Evolutionary conservation across 2,797 vertebrate species (phyloP), one percentile per base, ranked within the genome.

Genomic region (Apodemus agrarius): DNA sequence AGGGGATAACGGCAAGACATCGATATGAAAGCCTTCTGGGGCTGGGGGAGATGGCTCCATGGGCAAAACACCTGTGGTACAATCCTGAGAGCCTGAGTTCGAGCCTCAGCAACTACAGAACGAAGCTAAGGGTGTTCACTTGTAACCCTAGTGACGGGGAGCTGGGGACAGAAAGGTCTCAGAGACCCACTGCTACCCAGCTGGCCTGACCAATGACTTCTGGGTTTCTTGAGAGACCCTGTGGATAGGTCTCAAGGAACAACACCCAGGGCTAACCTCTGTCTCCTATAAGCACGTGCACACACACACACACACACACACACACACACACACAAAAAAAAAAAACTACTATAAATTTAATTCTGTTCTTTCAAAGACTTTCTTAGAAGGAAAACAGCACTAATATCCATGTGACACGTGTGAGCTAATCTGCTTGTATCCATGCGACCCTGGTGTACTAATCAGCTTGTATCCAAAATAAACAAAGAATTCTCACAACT

Each of bases 401-500:
- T 52, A 65, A 69, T 37, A 83, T 59, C 72, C 40, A 61, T 6
- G 22, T 57, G 81, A 83, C 3, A 2, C 2, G 0, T 1, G 59
- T 29, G 69, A 81, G 52, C 40, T 91, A 11, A 93, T 74, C 21
- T 43, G 52, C 31, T 69, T 49, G 61, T 12, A 69, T 78, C 82
- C 49, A 43, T 1, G 29, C 40, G 76, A 80, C 4, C 7, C 9
- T 0, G 4, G 74, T 19, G 54, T 80, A 34, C 49, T 90, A 3
- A 86, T 83, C 19, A 40, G 57, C 52, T 82, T 24, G 24, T n/a
- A 65, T 40, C 57, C 84, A 61, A 91, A 90, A 65, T 74, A 79
- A 88, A 74, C 34, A 95, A 96, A 92, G 52, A 59, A 90, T 40
- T 54, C 69, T 91, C 81, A n/a, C 67, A 65, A 89, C 46, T 79